Evolutionary conservation across 2,888 invertebrate genomes (phyloP).

Genomic region (Cryptophagus acutangulus): DNA sequence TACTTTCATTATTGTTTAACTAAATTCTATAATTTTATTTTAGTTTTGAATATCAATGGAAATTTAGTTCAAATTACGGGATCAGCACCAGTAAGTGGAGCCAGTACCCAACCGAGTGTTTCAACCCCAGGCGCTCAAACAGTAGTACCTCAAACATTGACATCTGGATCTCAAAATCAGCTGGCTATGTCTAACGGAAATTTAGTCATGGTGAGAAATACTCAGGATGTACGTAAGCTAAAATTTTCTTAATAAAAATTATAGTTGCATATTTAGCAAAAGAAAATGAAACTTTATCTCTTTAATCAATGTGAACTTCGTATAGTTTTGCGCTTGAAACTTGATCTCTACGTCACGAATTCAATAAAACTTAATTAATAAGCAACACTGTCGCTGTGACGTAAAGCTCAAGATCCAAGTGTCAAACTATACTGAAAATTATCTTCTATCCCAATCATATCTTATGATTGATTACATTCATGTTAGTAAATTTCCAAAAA

Average conservation of each 20-base stretch:
- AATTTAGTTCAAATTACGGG: constrained; percentile 66
- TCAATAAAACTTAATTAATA: too few relatives aligned
- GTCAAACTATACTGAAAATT: too few relatives aligned
- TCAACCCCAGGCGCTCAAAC: constrained; percentile 45
- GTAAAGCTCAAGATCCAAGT: too few relatives aligned
- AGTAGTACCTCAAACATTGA: constrained; percentile 44
- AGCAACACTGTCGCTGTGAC: too few relatives aligned
- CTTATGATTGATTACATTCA: too few relatives aligned
- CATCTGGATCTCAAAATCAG: constrained; percentile 51
- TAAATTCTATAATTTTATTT: too few relatives aligned
- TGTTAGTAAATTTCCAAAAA: too few relatives aligned
- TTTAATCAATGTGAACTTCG: not conserved
- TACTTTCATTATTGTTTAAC: too few relatives aligned
- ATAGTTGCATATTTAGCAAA: not conserved
- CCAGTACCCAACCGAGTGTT: constrained; percentile 37
- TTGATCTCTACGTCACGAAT: not conserved
- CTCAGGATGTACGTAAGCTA: constrained; percentile 40
- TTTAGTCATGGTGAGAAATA: constrained; percentile 66
- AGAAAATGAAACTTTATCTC: not conserved
- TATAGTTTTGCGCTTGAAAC: not conserved
- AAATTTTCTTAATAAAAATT: not conserved
- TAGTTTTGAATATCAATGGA: constrained; percentile 74
- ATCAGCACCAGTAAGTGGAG: constrained; percentile 37
- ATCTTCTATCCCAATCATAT: too few relatives aligned
- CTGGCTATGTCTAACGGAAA: constrained; percentile 64